Percentiles rank a stretch among this genome's conserved stretches.
Evolutionary conservation across 2,113 vertebrate species (phyloP).

Genomic region (Malaclemys terrapin): DNA sequence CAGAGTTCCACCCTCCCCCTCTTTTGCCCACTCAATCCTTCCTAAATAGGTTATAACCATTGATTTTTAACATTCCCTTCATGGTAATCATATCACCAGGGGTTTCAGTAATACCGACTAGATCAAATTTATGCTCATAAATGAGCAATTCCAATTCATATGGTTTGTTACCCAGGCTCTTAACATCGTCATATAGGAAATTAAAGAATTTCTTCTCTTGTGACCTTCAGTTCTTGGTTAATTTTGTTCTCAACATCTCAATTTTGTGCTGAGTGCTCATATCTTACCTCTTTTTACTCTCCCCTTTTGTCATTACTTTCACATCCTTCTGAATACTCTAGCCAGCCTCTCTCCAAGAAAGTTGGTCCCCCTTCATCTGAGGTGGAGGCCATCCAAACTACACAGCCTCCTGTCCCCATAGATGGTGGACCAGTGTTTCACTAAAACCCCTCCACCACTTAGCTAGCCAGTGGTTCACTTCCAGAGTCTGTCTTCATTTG

Average conservation of each 20-base stretch:
- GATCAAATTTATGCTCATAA: neutral
- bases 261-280: neutral
- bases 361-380: neutral
- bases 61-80: neutral
- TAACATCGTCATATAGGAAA: neutral
- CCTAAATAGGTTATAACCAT: too few relatives aligned
- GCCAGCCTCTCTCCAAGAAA: neutral
- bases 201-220: neutral
- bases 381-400: neutral
- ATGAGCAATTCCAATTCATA: neutral
- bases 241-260: neutral
- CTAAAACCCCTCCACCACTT: neutral
- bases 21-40: too few relatives aligned
- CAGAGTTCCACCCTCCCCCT: neutral
- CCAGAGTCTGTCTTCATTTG: too few relatives aligned
- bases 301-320: neutral
- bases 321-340: neutral
- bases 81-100: neutral
- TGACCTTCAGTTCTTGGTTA: neutral
- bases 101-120: neutral
- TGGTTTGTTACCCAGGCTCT: neutral
- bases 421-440: neutral
- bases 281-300: neutral
- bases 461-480: too few relatives aligned
- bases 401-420: neutral